These are phyloP conservation scores for Baccha elongata DNA, from an alignment of 2,888 invertebrate genomes.

Conservation along the genomic window DNA sequence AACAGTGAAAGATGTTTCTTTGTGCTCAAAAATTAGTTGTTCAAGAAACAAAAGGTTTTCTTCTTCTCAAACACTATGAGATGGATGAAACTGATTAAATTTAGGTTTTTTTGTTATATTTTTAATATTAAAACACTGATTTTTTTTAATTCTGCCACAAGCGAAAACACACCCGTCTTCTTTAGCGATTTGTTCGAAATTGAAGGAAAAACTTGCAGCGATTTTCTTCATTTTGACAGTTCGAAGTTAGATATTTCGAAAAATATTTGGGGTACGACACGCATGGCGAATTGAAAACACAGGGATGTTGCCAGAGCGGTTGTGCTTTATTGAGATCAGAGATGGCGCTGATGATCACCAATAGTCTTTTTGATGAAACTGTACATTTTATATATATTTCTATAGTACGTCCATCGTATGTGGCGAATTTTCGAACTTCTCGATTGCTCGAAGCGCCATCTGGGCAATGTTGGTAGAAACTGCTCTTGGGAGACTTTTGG, in stretches of 20 bases:
- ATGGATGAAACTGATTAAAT: conserved; percentile 31
- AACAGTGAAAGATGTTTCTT: conserved; percentile 11
- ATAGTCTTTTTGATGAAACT: too few species aligned
- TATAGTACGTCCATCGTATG: too few species aligned
- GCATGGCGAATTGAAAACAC: conserved; percentile 40
- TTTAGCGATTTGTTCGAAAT: conserved; percentile 70
- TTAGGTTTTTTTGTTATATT: conserved; percentile 16
- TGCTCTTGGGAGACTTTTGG: too few species aligned
- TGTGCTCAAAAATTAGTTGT: conserved; percentile 3
- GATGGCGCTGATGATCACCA: too few species aligned
- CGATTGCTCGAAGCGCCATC: too few species aligned
- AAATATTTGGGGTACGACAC: conserved; percentile 29
- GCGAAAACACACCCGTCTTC: conserved; percentile 67
- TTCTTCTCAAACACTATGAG: conserved; percentile 5
- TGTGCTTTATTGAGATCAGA: background rate
- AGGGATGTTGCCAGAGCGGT: background rate
- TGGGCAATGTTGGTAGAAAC: too few species aligned
- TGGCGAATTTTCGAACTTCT: too few species aligned
- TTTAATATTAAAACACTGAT: conserved; percentile 26
- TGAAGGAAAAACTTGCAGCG: conserved; percentile 24
- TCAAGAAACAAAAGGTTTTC: conserved; percentile 11
- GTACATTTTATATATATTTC: too few species aligned
- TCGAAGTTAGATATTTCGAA: conserved; percentile 56
- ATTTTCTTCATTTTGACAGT: conserved; percentile 53
- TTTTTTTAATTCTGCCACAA: conserved; percentile 62